Conservation (phyloP, 2,888 invertebrate genomes). For the Caenorhabditis imperialis region DNA sequence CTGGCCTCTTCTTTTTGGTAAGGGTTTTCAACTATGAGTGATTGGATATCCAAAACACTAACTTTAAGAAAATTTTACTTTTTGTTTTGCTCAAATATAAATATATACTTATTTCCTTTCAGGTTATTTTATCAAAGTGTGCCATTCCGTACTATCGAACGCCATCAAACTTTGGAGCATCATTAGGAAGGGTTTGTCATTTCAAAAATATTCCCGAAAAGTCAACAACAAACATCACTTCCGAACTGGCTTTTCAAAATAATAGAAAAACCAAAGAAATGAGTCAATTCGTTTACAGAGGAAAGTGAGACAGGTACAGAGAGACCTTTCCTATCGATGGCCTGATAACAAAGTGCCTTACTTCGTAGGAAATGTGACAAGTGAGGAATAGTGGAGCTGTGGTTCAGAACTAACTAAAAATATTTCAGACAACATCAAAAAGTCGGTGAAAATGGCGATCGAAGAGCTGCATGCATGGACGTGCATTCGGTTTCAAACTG, state of each 20-base stretch:
- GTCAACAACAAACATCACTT: too few species aligned
- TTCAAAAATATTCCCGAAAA: too few species aligned
- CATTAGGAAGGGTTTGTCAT: slow-evolving; percentile 42
- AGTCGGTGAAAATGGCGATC: slow-evolving; percentile 48
- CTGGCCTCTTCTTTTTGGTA: slow-evolving; percentile 14
- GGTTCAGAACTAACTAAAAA: not conserved
- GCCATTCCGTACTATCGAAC: slow-evolving; percentile 46
- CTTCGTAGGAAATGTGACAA: slow-evolving; percentile 51
- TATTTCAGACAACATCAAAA: slow-evolving; percentile 35
- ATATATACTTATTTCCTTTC: slow-evolving; percentile 3
- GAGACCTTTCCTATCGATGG: slow-evolving; percentile 56
- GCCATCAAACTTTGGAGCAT: slow-evolving; percentile 37
- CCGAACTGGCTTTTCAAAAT: too few species aligned
- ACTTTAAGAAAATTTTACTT: too few species aligned
- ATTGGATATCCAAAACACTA: too few species aligned
- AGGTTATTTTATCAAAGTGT: slow-evolving; percentile 21
- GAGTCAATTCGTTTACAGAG: slow-evolving; percentile 41
- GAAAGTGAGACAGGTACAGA: slow-evolving; percentile 55
- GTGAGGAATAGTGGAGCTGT: too few species aligned
- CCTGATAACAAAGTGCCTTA: slow-evolving; percentile 51
- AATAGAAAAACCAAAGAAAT: slow-evolving; percentile 27
- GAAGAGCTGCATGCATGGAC: slow-evolving; percentile 37
- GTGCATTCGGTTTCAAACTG: slow-evolving; percentile 46
- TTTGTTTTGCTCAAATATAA: too few species aligned
- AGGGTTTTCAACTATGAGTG: not conserved